Base-by-base conservation (phyloP, 2,888 invertebrate species). In the Noctua janthina region DNA sequence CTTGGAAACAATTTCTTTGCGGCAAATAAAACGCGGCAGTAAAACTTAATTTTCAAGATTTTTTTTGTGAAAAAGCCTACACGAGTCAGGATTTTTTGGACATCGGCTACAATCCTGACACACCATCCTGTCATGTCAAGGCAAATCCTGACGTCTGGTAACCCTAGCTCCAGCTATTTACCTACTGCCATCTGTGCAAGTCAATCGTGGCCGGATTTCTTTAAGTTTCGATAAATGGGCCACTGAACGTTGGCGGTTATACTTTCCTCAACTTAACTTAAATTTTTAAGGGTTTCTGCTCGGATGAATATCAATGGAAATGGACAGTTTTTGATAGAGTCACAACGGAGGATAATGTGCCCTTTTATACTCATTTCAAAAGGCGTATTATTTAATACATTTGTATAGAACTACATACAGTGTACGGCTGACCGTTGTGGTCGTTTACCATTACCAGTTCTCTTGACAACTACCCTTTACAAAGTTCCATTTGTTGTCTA, bases 101-200 rank as follows among this genome's bases (percentile, higher is more conserved):
- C n/a, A 56, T 56, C 56, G 56, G 10, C 56, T 56, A 23, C 0
- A 56, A 23, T 23, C 3, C 56, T 8, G 54, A 54, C 54, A 54
- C 54, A 54, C 20, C 8, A 54, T 59, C n/a, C n/a, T 59, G 59
- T n/a, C 13, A n/a, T 23, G n/a, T 56, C 13, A 59, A 13, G n/a
- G 6, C 13, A 59, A n/a, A 59, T 59, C n/a, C 13, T 59, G 13
- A 59, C 4, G 66, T 39, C 66, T 39, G 20, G 66, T 66, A 66
- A 39, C 66, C 66, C 66, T 66, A 20, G 85, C 75, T 82, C 80
- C 80, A 46, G 46, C 29, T 43, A 74, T 76, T 74, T 46, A 74
- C 43, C 46, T 74, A 79, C 59, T 72, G 35, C 70, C 64, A 73
- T 74, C 64, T 80, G 75, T 80, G n/a, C 23, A 56, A 73, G 35